Evolutionary conservation across 1,140 invertebrate genomes (phyloP), one percentile per base, ranked within the genome.

Genomic region (Panonychus citri): DNA sequence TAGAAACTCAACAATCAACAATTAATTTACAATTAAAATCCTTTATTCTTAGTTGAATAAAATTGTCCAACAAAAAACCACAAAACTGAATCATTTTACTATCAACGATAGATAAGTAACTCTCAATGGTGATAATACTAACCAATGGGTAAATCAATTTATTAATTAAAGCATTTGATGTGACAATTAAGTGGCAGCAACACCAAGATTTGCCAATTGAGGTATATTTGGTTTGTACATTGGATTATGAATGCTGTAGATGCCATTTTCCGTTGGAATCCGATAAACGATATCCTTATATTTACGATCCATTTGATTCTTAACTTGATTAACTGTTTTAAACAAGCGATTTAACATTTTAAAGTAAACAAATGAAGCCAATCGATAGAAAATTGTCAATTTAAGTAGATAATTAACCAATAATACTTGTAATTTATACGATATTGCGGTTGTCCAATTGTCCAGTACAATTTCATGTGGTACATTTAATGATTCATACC

Each of bases 401-500:
- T 37, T 42, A 3, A 59, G 26, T 2, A 59, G 19, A 42, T 59
- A 59, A 43, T 56, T 34, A 7, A 55, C 37, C 21, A 49, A 8
- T 13, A 59, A 55, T 21, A 49, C 19, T 15, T 27, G 42, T 15
- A 59, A 24, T 21, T 34, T 25, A 43, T 59, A 59, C 17, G 37
- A 55, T 15, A 59, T 28, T 49, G 25, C 17, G 15, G 27, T 2
- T 15, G 27, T 12, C 7, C 28, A 39, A 7, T 42, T 34, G 21
- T 55, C 46, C 28, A 59, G 43, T 37, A 24, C 8, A 24, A 59
- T 55, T 21, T 37, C 34, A 53, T 59, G 57, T 12, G 28, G 19
- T 5, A 55, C 53, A 19, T 21, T 17, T n/a, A 59, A 46, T 19
- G 53, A 10, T 46, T 59, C 57, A 26, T 59, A 59, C 57, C 57